Conservation (phyloP, 2,113 vertebrate species). For the Silurus asotus region DNA sequence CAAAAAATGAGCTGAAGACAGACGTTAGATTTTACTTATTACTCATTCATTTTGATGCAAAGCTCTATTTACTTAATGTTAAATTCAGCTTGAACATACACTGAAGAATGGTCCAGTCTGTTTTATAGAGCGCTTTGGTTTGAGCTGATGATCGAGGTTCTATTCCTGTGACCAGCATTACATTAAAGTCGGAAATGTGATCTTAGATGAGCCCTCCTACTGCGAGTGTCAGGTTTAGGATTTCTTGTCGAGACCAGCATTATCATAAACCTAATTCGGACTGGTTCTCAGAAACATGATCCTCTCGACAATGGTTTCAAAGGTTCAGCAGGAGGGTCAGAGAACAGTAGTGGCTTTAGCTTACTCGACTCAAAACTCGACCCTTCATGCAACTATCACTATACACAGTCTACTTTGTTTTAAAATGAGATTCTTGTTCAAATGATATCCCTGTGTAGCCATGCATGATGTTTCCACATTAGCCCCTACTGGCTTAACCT, state of each 20-base stretch:
- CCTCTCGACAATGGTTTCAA: not conserved
- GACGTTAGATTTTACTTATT: not conserved
- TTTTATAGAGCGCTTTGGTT: not conserved
- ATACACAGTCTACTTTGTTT: conserved; percentile 24
- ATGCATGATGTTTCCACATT: not conserved
- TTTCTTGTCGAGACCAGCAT: not conserved
- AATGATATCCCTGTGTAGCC: not conserved
- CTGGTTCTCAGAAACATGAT: conserved; percentile 4
- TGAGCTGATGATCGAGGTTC: not conserved
- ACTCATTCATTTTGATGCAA: not conserved
- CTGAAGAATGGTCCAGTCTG: not conserved
- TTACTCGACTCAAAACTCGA: conserved; percentile 19
- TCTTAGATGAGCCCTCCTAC: not conserved
- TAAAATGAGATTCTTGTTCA: conserved; percentile 16
- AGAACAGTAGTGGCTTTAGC: conserved; percentile 19
- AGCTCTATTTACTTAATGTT: too few species aligned
- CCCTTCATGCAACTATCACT: conserved; percentile 34
- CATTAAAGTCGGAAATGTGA: not conserved
- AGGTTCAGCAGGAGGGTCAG: conserved; percentile 1
- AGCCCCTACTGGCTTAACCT: not conserved
- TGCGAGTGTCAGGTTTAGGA: not conserved
- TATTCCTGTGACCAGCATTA: not conserved
- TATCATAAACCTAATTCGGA: not conserved
- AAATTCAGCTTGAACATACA: not conserved
- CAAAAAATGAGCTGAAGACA: not conserved